Percentiles rank a stretch among this genome's conserved stretches.
phyloP scores from a whole-genome alignment of 2,113 vertebrate genomes.

The Grallaria varia region DNA sequence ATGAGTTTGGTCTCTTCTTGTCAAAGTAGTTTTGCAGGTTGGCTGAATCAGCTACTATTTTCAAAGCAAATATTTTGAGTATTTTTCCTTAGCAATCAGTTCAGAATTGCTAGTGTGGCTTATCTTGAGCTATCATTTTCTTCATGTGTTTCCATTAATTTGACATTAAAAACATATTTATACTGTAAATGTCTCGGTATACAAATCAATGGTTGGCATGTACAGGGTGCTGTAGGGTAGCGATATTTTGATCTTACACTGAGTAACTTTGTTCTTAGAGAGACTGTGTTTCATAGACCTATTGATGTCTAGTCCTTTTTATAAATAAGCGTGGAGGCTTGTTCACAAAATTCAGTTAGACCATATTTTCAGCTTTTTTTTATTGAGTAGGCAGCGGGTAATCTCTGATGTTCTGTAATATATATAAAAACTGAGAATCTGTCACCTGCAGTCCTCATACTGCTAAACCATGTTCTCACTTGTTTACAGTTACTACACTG shows the following conservation, averaged over 20 bases:
- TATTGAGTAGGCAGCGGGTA: background rate
- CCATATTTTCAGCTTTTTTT: background rate
- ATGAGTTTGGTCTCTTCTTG: constrained; percentile 40
- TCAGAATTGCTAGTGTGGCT: background rate
- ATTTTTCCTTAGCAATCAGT: background rate
- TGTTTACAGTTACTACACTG: background rate
- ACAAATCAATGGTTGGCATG: background rate
- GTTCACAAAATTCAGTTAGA: background rate
- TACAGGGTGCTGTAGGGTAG: background rate
- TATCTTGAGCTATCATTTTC: background rate
- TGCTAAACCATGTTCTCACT: background rate
- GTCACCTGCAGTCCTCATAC: background rate
- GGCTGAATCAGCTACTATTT: constrained; percentile 25
- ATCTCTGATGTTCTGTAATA: background rate
- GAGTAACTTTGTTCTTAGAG: background rate
- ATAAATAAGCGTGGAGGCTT: background rate
- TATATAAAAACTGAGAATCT: background rate
- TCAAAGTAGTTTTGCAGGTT: constrained; percentile 53
- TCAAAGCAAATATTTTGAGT: constrained; percentile 2
- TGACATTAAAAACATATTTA: background rate
- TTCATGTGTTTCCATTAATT: background rate
- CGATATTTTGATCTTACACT: background rate
- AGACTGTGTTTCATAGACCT: background rate
- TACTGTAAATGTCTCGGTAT: background rate
- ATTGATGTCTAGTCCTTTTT: background rate